Percentiles rank a stretch among this genome's conserved stretches.
These are phyloP conservation scores for Leucania comma DNA, from an alignment of 2,888 invertebrate species.

Conservation along the genomic window DNA sequence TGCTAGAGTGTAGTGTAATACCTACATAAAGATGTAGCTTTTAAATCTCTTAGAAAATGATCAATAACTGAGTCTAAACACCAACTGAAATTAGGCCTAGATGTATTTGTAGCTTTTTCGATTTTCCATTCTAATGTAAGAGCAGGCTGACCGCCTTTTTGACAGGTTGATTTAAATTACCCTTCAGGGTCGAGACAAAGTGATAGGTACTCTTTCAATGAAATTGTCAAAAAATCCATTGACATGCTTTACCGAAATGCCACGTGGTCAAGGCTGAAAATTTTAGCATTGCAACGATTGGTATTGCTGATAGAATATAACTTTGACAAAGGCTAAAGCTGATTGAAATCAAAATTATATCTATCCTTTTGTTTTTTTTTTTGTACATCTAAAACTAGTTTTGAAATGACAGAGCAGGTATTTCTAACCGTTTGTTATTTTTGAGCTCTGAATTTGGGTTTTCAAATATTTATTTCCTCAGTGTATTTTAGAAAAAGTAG, in stretches of 20 bases:
- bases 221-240: not conserved
- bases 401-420: not conserved
- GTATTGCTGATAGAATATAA: not conserved
- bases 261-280: not conserved
- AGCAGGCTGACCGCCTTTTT: not conserved
- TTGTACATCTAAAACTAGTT: not conserved
- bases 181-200: not conserved
- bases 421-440: not conserved
- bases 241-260: not conserved
- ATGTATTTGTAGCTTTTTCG: not conserved
- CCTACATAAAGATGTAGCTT: not conserved
- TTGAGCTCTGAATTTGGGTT: not conserved
- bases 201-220: not conserved
- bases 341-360: not conserved
- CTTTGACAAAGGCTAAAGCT: not conserved
- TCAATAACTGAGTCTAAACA: not conserved
- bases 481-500: not conserved
- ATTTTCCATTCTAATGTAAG: constrained; percentile 20
- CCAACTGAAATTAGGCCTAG: not conserved
- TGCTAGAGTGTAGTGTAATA: too few species aligned
- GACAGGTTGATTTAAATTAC: not conserved
- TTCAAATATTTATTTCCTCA: not conserved
- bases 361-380: too few species aligned
- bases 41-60: not conserved
- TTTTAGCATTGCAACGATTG: not conserved